phyloP scores from a whole-genome alignment of 1,140 invertebrate species.

The Diachasma alloeum region DNA sequence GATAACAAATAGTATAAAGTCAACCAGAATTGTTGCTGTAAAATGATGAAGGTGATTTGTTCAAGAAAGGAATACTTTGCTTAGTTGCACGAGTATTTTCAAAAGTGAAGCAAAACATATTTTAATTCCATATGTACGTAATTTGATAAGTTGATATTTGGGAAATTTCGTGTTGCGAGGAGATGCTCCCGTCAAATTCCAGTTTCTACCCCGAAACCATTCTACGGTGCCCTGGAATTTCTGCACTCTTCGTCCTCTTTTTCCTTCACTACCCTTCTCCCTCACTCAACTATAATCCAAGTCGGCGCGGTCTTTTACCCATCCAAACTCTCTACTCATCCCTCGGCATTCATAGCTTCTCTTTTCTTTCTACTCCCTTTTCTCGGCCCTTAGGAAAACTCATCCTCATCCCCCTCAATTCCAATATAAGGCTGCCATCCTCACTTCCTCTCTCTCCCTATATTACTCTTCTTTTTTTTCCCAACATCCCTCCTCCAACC shows the following conservation, averaged over 20 bases:
- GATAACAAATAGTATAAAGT: neutral
- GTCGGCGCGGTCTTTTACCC: conserved; percentile 8
- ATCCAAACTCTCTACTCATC: conserved; percentile 28
- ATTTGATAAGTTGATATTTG: conserved; percentile 8
- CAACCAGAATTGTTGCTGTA: neutral
- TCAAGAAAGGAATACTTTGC: neutral
- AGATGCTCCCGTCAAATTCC: neutral
- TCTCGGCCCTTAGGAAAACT: conserved; percentile 58
- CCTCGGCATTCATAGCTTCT: conserved; percentile 27
- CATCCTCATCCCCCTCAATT: conserved; percentile 48
- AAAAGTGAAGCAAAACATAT: neutral
- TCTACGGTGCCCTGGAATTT: conserved; percentile 6
- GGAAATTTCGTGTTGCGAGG: neutral
- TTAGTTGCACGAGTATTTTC: neutral
- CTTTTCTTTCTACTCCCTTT: conserved; percentile 34
- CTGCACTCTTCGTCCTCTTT: conserved; percentile 20
- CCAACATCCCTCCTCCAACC: conserved; percentile 34
- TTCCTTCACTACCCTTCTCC: conserved; percentile 37
- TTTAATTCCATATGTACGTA: too few relatives aligned
- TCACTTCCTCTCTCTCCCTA: conserved; percentile 24
- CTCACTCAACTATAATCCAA: conserved; percentile 10
- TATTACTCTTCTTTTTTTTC: conserved; percentile 13
- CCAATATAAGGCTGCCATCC: conserved; percentile 57
- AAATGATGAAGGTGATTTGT: neutral
- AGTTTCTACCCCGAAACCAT: neutral